Percentiles rank a stretch among this genome's conserved stretches.
Evolutionary conservation across 2,888 invertebrate genomes (phyloP).

Genomic region (Microdon myrmicae): DNA sequence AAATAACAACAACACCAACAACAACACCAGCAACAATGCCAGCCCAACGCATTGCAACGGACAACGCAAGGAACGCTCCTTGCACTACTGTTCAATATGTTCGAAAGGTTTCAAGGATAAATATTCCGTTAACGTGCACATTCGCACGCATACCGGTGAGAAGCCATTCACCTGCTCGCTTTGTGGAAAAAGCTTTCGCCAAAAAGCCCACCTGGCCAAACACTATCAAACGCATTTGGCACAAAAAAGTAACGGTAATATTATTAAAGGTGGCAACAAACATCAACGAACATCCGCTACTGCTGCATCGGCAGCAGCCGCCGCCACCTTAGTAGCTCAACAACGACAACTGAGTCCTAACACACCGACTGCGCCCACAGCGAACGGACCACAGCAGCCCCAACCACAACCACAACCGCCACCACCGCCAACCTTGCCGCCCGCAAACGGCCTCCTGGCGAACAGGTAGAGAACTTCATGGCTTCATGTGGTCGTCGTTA

Average conservation of each 20-base stretch:
- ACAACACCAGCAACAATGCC: slow-evolving; percentile 60
- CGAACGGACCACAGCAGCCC: slow-evolving; percentile 39
- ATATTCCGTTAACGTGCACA: slow-evolving; percentile 97
- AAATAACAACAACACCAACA: slow-evolving; percentile 57
- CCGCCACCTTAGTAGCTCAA: slow-evolving; percentile 40
- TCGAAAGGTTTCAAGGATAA: slow-evolving; percentile 95
- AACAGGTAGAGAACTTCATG: slow-evolving; percentile 60
- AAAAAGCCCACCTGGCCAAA: slow-evolving; percentile 91
- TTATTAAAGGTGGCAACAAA: slow-evolving; percentile 68
- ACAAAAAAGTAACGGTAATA: slow-evolving; percentile 78
- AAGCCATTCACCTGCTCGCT: slow-evolving; percentile 95
- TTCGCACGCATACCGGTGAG: slow-evolving; percentile 97
- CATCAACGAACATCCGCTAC: slow-evolving; percentile 55
- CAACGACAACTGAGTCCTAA: slow-evolving; percentile 59
- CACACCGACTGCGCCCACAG: slow-evolving; percentile 44
- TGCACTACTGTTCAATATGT: slow-evolving; percentile 93
- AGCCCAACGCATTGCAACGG: slow-evolving; percentile 69
- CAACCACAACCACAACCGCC: slow-evolving; percentile 50
- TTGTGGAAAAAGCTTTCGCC: slow-evolving; percentile 92
- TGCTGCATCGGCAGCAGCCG: slow-evolving; percentile 43
- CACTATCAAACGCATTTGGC: slow-evolving; percentile 94
- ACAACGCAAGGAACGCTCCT: slow-evolving; percentile 84
- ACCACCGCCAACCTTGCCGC: slow-evolving; percentile 58
- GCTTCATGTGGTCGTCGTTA: not conserved
- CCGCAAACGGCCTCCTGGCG: slow-evolving; percentile 63